These are phyloP conservation scores for Cryptocephalus primarius DNA, from an alignment of 2,888 invertebrate genomes.

Conservation along the genomic window DNA sequence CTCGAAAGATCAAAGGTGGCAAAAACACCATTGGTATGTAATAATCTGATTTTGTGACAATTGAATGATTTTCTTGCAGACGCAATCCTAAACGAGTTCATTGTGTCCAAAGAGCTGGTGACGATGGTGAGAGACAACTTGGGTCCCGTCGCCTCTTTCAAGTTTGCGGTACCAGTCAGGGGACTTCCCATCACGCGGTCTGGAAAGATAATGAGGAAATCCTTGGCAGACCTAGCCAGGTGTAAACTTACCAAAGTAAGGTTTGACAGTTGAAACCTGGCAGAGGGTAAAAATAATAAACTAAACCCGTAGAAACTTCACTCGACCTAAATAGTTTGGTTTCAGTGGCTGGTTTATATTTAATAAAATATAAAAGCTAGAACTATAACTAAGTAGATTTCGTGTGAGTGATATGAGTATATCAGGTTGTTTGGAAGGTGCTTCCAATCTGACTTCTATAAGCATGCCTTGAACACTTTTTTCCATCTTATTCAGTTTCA, in stretches of 20 bases:
- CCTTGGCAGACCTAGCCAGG: constrained; percentile 74
- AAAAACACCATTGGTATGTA: too few species aligned
- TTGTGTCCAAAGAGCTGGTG: constrained; percentile 47
- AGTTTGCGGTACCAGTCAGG: constrained; percentile 64
- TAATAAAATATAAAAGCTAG: too few species aligned
- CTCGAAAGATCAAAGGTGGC: too few species aligned
- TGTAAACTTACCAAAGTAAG: constrained; percentile 65
- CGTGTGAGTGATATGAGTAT: too few species aligned
- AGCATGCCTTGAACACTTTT: too few species aligned
- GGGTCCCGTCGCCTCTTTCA: constrained; percentile 84
- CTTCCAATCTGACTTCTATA: too few species aligned
- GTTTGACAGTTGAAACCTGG: not conserved
- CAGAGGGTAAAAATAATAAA: not conserved
- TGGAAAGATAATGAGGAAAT: constrained; percentile 67
- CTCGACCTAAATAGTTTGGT: too few species aligned
- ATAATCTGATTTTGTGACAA: too few species aligned
- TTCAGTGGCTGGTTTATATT: too few species aligned
- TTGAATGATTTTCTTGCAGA: constrained; percentile 29
- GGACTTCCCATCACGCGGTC: constrained; percentile 83
- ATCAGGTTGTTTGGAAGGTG: too few species aligned
- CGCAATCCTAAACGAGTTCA: constrained; percentile 38
- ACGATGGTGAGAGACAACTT: constrained; percentile 52
- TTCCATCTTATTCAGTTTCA: too few species aligned
- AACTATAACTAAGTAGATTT: too few species aligned
- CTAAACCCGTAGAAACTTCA: not conserved